These are phyloP conservation scores for Cylloceria caligata DNA, from an alignment of 2,888 invertebrate species.

Conservation along the genomic window DNA sequence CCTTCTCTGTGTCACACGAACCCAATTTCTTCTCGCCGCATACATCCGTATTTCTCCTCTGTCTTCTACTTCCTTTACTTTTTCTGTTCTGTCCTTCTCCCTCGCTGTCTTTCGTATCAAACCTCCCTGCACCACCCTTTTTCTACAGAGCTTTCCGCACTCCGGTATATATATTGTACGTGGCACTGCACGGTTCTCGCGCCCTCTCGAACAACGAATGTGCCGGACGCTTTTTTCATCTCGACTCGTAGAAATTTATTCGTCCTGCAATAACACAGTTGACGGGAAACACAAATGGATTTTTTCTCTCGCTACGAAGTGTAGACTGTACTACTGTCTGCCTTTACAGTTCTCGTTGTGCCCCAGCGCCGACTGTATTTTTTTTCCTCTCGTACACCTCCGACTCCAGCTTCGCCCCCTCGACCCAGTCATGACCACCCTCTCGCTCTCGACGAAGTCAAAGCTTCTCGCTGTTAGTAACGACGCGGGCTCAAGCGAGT, in stretches of 20 bases:
- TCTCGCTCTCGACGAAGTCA: slow-evolving; percentile 10
- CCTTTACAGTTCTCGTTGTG: slow-evolving; percentile 16
- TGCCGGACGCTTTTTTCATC: slow-evolving; percentile 54
- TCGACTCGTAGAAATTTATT: slow-evolving; percentile 59
- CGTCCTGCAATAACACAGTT: slow-evolving; percentile 66
- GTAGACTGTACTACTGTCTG: background rate
- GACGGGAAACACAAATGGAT: slow-evolving; percentile 61
- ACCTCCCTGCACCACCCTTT: background rate
- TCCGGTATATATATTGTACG: background rate
- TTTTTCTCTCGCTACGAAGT: slow-evolving; percentile 37
- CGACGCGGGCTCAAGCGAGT: slow-evolving; percentile 39
- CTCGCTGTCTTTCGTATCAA: too few relatives aligned
- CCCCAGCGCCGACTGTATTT: slow-evolving; percentile 14
- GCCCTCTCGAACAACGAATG: slow-evolving; percentile 40
- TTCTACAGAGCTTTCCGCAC: slow-evolving; percentile 8
- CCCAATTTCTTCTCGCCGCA: slow-evolving; percentile 41
- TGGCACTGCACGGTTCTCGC: slow-evolving; percentile 5
- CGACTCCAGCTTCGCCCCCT: slow-evolving; percentile 38
- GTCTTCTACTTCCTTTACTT: slow-evolving; percentile 24
- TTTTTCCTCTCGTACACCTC: slow-evolving; percentile 33
- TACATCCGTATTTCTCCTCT: slow-evolving; percentile 11
- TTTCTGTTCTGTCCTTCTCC: slow-evolving; percentile 26
- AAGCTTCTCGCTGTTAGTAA: slow-evolving; percentile 13
- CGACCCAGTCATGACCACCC: slow-evolving; percentile 52
- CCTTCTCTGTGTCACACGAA: slow-evolving; percentile 44